A percentile compares a stretch with the other conserved stretches of the same genome.
Evolutionary conservation across 1,140 invertebrate genomes (phyloP).

Genomic region (Leptoteleia sp.): DNA sequence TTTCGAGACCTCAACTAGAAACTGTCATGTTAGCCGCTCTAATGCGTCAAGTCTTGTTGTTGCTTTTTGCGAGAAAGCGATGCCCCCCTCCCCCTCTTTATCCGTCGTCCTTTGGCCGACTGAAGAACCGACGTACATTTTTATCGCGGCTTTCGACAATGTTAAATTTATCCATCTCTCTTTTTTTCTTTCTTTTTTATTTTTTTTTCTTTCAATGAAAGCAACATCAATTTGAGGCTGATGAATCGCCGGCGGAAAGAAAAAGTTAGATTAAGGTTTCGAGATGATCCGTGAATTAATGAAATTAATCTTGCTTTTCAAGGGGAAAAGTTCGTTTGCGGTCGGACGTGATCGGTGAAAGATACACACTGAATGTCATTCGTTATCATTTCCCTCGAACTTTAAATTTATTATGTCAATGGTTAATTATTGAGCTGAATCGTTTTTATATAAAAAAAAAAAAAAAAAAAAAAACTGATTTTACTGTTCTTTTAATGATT

Average conservation of each 20-base stretch:
- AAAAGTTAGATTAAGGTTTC: conserved; percentile 26
- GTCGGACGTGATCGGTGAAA: conserved; percentile 21
- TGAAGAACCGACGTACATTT: conserved; percentile 40
- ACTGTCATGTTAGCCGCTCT: conserved; percentile 41
- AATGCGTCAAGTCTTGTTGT: conserved; percentile 45
- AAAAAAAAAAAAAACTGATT: too few relatives aligned
- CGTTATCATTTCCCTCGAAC: neutral
- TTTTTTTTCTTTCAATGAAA: conserved; percentile 56
- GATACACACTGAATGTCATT: conserved; percentile 7
- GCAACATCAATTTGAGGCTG: conserved; percentile 34
- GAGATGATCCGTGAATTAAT: conserved; percentile 30
- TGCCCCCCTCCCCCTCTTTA: too few relatives aligned
- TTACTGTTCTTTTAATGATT: too few relatives aligned
- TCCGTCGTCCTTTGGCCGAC: neutral
- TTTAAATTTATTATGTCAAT: neutral
- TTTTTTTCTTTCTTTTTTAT: conserved; percentile 58
- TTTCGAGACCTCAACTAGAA: conserved; percentile 39
- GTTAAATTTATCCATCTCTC: conserved; percentile 41
- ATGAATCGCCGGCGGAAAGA: conserved; percentile 23
- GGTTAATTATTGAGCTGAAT: too few relatives aligned
- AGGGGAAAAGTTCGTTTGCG: conserved; percentile 21
- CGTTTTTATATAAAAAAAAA: too few relatives aligned
- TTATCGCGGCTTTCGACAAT: conserved; percentile 40
- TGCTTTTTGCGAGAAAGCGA: conserved; percentile 30
- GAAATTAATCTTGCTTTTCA: conserved; percentile 21